Evolutionary conservation across 2,113 vertebrate genomes (phyloP), one percentile per base, ranked within the genome.

Genomic region (Ictalurus punctatus): DNA sequence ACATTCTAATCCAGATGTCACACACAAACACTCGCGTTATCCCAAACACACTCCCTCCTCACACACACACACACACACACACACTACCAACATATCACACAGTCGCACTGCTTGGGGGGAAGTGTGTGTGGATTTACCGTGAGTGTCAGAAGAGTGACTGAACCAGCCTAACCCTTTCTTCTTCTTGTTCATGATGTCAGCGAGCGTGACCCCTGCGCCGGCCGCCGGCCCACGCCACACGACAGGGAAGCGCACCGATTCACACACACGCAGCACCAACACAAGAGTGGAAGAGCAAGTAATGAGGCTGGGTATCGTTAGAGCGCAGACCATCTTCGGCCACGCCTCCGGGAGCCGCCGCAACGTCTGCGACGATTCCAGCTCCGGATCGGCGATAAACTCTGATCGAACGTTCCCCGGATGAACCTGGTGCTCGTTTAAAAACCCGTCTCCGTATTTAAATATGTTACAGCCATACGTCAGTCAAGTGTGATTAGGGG

Each of bases 121-220:
- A 95, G 90, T 93, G 94, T 83, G 94, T 92, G 91, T 92, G 91
- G 93, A 93, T 93, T 98, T 97, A 99, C 98, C 98, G 94, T 97
- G 97, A 95, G 98, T 98, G 93, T 97, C 97, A 94, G 97, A 96
- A 95, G 97, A 97, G 96, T 97, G 97, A 94, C 95, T 97, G 96
- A 98, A 98, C 96, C 96, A 97, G 92, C 95, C 96, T 96, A 99
- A 97, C 95, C 96, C 97, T 96, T 96, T 97, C 96, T 97, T 99
- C 98, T 98, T 99, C 97, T 99, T 98, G 90, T 97, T 97, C 92
- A 97, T 97, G 93, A 99, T 96, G 95, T 99, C 97, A 89, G 97
- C 98, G 96, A 99, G 93, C 48, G 97, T 98, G 94, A 99, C 96
- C 95, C 97, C 98, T 99, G 97, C 91, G 95, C 94, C 78, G 3